Conservation (phyloP, 2,888 invertebrate species). For the Lochmaea crataegi region DNA sequence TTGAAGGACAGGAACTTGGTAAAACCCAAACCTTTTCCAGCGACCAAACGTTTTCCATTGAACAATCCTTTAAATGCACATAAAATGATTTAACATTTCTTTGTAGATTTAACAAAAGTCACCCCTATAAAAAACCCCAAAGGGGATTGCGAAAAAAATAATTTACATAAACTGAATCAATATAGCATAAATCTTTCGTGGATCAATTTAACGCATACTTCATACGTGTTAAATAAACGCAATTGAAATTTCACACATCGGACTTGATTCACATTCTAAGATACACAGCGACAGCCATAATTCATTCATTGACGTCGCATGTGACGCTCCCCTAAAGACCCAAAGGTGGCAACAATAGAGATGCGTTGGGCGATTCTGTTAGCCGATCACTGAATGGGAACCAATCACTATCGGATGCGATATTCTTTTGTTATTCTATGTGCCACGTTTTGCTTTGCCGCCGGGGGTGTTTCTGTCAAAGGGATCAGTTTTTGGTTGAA, state of each 20-base stretch:
- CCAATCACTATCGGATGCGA: constrained; percentile 60
- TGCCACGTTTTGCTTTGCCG: constrained; percentile 41
- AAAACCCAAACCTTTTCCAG: no score
- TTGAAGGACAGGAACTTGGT: no score
- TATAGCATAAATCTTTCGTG: constrained; percentile 26
- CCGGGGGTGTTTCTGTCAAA: constrained; percentile 44
- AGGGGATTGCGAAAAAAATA: constrained; percentile 14
- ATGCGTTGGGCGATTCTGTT: constrained; percentile 61
- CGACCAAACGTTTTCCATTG: no score
- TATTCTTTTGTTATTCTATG: constrained; percentile 56
- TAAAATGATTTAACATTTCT: background rate
- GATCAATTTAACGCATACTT: constrained; percentile 55
- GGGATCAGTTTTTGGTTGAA: constrained; percentile 25
- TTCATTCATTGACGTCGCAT: constrained; percentile 44
- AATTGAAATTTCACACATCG: constrained; percentile 57
- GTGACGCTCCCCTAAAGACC: constrained; percentile 52
- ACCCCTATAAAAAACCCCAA: constrained; percentile 14
- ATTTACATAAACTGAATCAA: constrained; percentile 32
- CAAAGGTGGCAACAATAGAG: constrained; percentile 57
- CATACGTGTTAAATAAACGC: constrained; percentile 50
- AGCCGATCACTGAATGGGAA: constrained; percentile 58
- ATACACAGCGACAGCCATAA: constrained; percentile 35
- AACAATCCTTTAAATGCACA: no score
- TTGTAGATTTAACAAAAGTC: background rate
- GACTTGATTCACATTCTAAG: constrained; percentile 52